Conservation (phyloP, 2,888 invertebrate species). For the Schizotus pectinicornis region DNA sequence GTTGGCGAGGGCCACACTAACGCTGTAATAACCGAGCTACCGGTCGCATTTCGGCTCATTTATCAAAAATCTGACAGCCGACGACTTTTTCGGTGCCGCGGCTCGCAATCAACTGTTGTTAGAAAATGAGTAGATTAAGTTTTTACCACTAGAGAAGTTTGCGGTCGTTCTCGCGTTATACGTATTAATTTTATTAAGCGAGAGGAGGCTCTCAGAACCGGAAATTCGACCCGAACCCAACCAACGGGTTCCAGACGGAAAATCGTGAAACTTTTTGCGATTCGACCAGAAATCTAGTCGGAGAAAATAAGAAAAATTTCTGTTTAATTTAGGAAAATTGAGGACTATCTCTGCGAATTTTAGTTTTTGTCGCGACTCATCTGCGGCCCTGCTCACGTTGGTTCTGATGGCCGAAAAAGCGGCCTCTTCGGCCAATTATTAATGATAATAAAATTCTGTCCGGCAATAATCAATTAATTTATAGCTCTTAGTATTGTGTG, state of each 20-base stretch:
- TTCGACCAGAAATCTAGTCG: no score
- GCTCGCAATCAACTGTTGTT: slow-evolving; percentile 5
- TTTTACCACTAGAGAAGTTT: neutral
- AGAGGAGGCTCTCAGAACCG: no score
- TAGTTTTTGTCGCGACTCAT: slow-evolving; percentile 5
- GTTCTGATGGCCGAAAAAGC: slow-evolving; percentile 17
- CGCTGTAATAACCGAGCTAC: slow-evolving; percentile 54
- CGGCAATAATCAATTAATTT: slow-evolving; percentile 39
- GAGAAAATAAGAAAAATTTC: no score
- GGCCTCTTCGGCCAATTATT: slow-evolving; percentile 30
- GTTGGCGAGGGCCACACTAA: slow-evolving; percentile 42
- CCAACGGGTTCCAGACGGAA: no score
- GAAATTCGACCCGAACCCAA: no score
- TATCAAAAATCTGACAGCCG: slow-evolving; percentile 47
- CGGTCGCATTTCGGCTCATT: slow-evolving; percentile 50
- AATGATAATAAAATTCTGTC: slow-evolving; percentile 36
- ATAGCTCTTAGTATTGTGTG: slow-evolving; percentile 43
- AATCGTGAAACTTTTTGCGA: no score
- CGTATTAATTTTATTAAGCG: no score
- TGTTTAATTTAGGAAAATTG: no score
- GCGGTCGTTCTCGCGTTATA: no score
- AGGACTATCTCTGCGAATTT: no score
- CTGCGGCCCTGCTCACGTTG: slow-evolving; percentile 27
- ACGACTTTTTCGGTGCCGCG: slow-evolving; percentile 29
- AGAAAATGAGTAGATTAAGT: slow-evolving; percentile 15